A percentile compares a stretch with the other conserved stretches of the same genome.
phyloP scores from a whole-genome alignment of 2,113 vertebrate genomes.

The Lathamus discolor region DNA sequence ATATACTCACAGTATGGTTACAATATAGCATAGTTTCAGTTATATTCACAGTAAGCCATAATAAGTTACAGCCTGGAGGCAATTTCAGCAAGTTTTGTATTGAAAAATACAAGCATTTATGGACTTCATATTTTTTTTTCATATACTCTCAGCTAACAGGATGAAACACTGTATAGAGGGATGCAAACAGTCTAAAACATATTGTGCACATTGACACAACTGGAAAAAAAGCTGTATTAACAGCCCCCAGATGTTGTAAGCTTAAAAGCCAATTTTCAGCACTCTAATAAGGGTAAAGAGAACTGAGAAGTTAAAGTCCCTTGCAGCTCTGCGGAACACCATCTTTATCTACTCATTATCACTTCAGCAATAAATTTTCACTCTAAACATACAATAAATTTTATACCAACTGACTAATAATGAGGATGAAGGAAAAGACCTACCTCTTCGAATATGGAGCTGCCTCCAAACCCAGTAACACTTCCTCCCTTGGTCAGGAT shows the following conservation, averaged over 20 bases:
- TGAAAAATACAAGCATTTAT: background rate
- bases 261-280: background rate
- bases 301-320: background rate
- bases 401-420: background rate
- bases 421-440: background rate
- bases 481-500: background rate
- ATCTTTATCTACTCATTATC: background rate
- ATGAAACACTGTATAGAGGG: background rate
- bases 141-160: background rate
- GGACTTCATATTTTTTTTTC: background rate
- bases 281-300: background rate
- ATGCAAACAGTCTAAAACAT: background rate
- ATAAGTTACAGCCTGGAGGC: background rate
- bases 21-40: background rate
- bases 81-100: background rate
- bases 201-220: background rate
- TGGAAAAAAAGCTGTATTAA: background rate
- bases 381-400: background rate
- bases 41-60: background rate
- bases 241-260: background rate
- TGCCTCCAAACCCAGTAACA: background rate
- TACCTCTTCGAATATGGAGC: background rate
- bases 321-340: background rate
- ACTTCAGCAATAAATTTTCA: background rate
- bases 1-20: background rate